phyloP scores from a whole-genome alignment of 2,888 invertebrate genomes.

The Brassicogethes aeneus region DNA sequence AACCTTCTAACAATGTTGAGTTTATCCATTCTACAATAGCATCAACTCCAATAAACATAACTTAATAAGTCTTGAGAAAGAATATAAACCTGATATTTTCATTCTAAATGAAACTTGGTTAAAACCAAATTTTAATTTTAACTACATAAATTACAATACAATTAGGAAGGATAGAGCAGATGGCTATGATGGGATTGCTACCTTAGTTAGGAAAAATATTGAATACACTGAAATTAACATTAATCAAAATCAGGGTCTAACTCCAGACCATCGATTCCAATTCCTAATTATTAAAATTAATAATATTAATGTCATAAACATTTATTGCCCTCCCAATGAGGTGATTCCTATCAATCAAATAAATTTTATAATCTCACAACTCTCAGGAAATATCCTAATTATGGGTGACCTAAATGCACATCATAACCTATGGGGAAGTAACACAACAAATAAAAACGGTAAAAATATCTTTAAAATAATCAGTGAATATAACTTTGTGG shows the following conservation, averaged over 20 bases:
- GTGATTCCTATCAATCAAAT: neutral
- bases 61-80: too few relatives aligned
- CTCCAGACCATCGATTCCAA: neutral
- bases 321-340: neutral
- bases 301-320: neutral
- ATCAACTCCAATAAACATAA: too few relatives aligned
- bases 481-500: neutral
- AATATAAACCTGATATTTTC: too few relatives aligned
- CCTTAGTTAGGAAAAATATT: neutral
- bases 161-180: neutral
- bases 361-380: too few relatives aligned
- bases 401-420: neutral
- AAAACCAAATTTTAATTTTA: too few relatives aligned
- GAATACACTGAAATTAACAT: neutral
- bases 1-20: too few relatives aligned
- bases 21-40: too few relatives aligned
- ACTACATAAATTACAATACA: neutral
- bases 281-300: neutral
- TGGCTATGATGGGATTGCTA: neutral
- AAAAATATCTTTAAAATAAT: neutral
- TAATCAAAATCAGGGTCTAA: too few relatives aligned
- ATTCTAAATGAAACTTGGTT: too few relatives aligned
- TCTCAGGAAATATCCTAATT: neutral
- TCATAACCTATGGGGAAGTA: neutral
- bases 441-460: neutral